A percentile compares a stretch with the other conserved stretches of the same genome.
phyloP scores from a whole-genome alignment of 2,113 vertebrate genomes.

The Heteronetta atricapilla region DNA sequence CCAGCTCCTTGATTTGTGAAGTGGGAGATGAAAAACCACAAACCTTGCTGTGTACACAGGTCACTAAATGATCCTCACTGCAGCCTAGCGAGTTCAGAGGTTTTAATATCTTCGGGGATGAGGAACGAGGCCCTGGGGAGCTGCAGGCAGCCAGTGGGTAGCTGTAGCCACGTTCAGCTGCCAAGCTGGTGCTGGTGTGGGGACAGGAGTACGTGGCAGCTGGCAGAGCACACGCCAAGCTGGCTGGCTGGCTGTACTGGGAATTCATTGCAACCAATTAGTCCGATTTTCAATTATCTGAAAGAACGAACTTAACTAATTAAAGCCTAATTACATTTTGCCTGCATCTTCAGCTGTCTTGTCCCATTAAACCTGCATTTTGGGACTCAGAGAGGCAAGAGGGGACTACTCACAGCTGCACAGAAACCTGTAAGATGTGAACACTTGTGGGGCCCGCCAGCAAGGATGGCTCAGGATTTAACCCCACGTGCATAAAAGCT shows the following conservation, averaged over 20 bases:
- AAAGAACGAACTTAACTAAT: slow-evolving; percentile 34
- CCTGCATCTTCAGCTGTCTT: slow-evolving; percentile 37
- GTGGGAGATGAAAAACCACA: neutral
- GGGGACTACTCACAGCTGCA: neutral
- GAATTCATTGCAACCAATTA: slow-evolving; percentile 52
- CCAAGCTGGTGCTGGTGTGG: neutral
- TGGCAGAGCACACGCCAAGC: neutral
- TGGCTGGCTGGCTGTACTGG: neutral
- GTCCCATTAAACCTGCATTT: slow-evolving; percentile 15
- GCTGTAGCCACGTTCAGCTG: neutral
- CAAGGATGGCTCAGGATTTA: neutral
- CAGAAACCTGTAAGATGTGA: neutral
- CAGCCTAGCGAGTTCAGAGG: neutral
- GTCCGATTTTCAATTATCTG: slow-evolving; percentile 47
- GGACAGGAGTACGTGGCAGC: neutral
- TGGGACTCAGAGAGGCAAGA: neutral
- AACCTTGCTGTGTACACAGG: neutral
- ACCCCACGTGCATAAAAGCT: neutral
- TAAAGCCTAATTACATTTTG: slow-evolving; percentile 59
- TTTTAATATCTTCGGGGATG: neutral
- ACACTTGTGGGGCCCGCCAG: neutral
- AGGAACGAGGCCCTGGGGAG: neutral
- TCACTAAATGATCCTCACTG: neutral
- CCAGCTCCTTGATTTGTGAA: neutral
- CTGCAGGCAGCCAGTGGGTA: neutral